These are phyloP conservation scores for Mesembrinibis cayennensis DNA, from an alignment of 2,113 vertebrate genomes.

Conservation along the genomic window DNA sequence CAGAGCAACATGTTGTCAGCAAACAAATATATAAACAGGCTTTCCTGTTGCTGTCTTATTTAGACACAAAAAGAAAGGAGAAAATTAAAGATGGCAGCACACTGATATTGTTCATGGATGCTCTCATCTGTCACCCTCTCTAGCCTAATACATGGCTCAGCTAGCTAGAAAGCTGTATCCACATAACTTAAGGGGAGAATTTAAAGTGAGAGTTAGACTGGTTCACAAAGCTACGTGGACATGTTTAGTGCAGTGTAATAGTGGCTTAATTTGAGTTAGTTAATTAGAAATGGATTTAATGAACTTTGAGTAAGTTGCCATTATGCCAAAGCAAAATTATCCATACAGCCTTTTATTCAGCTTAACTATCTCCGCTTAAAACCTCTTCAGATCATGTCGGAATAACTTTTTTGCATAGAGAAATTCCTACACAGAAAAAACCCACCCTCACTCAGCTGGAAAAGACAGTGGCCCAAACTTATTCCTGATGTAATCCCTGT, in stretches of 20 bases:
- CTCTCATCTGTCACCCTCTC: background rate
- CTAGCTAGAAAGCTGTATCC: background rate
- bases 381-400: background rate
- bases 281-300: slow-evolving; percentile 60
- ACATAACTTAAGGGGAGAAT: background rate
- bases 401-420: background rate
- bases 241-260: background rate
- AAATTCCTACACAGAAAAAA: background rate
- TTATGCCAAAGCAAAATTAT: slow-evolving; percentile 27
- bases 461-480: background rate
- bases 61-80: background rate
- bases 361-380: background rate
- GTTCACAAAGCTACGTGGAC: background rate
- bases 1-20: background rate
- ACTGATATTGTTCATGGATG: background rate
- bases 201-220: background rate
- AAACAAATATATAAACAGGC: background rate
- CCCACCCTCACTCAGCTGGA: background rate
- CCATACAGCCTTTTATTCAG: background rate
- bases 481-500: background rate
- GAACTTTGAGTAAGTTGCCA: slow-evolving; percentile 35
- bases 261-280: slow-evolving; percentile 5
- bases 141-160: background rate
- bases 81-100: slow-evolving; percentile 46
- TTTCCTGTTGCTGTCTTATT: slow-evolving; percentile 19